Percentiles rank a stretch among this genome's conserved stretches.
phyloP scores from a whole-genome alignment of 1,140 invertebrate species.

The Ceratoteleas bidentatus region DNA sequence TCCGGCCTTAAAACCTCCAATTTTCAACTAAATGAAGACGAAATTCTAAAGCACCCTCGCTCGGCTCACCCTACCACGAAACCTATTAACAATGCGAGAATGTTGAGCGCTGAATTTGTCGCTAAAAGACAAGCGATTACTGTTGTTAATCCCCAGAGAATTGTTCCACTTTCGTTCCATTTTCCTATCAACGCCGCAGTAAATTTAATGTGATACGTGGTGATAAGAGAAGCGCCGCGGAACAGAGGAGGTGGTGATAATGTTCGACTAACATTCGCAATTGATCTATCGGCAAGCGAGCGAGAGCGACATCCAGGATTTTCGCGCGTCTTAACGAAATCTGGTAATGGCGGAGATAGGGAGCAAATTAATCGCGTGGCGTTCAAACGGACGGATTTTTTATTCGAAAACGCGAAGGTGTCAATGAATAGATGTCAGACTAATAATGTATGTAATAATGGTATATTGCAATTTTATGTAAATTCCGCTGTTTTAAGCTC shows the following conservation, averaged over 20 bases:
- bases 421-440: background rate
- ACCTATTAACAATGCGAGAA: slow-evolving; percentile 29
- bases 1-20: too few species aligned
- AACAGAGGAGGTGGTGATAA: slow-evolving; percentile 66
- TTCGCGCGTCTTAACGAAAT: slow-evolving; percentile 74
- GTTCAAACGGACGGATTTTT: slow-evolving; percentile 50
- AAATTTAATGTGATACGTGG: slow-evolving; percentile 77
- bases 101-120: slow-evolving; percentile 68
- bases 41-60: slow-evolving; percentile 5
- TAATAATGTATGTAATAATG: too few species aligned
- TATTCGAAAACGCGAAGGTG: slow-evolving; percentile 38
- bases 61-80: slow-evolving; percentile 15
- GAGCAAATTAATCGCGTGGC: slow-evolving; percentile 66
- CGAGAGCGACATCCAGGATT: slow-evolving; percentile 65
- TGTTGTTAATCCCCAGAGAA: slow-evolving; percentile 68
- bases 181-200: slow-evolving; percentile 77
- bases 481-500: too few species aligned
- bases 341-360: slow-evolving; percentile 77
- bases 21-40: background rate
- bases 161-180: slow-evolving; percentile 72
- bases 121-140: slow-evolving; percentile 59
- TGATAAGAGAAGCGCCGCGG: slow-evolving; percentile 68
- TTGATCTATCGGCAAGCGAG: slow-evolving; percentile 75
- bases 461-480: too few species aligned
- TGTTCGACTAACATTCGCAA: slow-evolving; percentile 74